Base-by-base conservation (phyloP, 1,140 invertebrate species). In the Cotesia glomerata region DNA sequence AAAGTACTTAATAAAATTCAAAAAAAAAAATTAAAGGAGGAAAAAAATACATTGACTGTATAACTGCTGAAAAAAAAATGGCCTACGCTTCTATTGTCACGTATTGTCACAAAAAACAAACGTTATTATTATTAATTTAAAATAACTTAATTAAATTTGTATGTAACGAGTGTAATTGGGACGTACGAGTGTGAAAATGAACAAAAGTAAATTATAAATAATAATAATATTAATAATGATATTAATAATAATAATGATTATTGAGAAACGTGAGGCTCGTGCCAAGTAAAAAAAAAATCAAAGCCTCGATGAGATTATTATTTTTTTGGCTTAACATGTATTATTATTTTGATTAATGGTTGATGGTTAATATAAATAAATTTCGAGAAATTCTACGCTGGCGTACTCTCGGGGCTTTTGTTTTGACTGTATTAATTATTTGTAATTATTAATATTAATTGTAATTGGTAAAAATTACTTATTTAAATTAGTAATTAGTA, bases 361-460 rank as follows among this genome's bases (percentile, higher is more conserved):
- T 58, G 35, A 65, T 59, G 61, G 59, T 54, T 51, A 18, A 59
- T 64, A 39, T n/a, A 45, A 66, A 64, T 36, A 65, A 65, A 16
- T 59, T 39, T 26, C 65, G 39, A 59, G 67, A 68, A 54, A 73
- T 66, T 73, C 26, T 73, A 73, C 65, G 66, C 71, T 68, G 64
- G 71, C 66, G 71, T 73, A 68, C 65, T 68, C 65, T 18, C 65
- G 64, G 68, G 56, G 71, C 63, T 58, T 45, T 45, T 39, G 7
- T 45, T 45, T 45, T 9, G 11, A 45, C 5, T 45, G 39, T 45
- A 45, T 26, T 26, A 26, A 26, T 49, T 54, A 54, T 54, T 54
- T 14, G n/a, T 54, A 54, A 14, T 14, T 54, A 54, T 14, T 54
- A n/a, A 54, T 5, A 14, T 14, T 54, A 7, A 1, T 9, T 54